Percentiles rank a stretch among this genome's conserved stretches.
phyloP scores from a whole-genome alignment of 92 coral and sea anemone genomes.

The Porites divaricata region DNA sequence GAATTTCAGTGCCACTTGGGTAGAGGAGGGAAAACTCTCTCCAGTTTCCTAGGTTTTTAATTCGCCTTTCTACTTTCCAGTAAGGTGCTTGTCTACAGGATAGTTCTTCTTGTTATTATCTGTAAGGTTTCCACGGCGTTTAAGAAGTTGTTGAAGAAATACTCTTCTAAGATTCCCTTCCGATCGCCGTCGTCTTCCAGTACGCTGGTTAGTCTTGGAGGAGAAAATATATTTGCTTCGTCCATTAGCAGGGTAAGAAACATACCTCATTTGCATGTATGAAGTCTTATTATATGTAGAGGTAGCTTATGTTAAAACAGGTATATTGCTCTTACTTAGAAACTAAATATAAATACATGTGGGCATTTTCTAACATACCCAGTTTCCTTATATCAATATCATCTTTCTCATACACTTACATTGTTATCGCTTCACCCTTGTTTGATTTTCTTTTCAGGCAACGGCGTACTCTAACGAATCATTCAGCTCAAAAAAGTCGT shows the following conservation, averaged over 20 bases:
- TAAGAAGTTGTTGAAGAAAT: slow-evolving; percentile 56
- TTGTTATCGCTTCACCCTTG: neutral
- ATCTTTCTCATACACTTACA: neutral
- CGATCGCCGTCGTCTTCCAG: slow-evolving; percentile 19
- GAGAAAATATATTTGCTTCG: slow-evolving; percentile 65
- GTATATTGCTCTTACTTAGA: neutral
- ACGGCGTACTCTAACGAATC: slow-evolving; percentile 69
- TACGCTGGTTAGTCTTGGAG: slow-evolving; percentile 37
- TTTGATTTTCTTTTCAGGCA: slow-evolving; percentile 33
- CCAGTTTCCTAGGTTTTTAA: neutral
- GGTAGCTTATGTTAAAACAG: neutral
- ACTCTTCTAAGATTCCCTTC: slow-evolving; percentile 24
- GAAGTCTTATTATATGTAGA: neutral
- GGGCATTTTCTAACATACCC: too few species aligned
- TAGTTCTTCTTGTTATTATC: neutral
- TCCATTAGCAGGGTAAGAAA: slow-evolving; percentile 73
- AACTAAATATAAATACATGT: too few species aligned
- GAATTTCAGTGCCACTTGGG: neutral
- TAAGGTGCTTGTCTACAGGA: neutral
- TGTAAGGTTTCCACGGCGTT: slow-evolving; percentile 59
- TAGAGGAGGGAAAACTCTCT: neutral
- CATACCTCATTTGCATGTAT: neutral
- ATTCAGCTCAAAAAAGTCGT: slow-evolving; percentile 40
- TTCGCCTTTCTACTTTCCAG: neutral
- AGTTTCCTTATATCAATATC: neutral